Conservation (phyloP, 1,140 invertebrate species). For the Rhagoletis pomonella region DNA sequence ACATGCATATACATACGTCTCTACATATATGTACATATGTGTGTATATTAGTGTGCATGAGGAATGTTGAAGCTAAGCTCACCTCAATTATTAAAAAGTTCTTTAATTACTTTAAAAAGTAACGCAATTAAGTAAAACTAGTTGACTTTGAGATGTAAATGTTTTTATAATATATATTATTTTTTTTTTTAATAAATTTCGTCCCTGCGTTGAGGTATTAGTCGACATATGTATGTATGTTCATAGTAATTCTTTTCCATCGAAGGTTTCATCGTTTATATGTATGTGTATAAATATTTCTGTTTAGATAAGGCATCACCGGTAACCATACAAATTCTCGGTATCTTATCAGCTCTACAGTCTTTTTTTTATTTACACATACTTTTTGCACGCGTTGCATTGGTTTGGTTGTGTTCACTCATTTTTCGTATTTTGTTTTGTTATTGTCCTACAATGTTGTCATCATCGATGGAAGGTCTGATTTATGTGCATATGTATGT, state of each 20-base stretch:
- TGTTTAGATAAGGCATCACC: background rate
- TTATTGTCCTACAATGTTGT: background rate
- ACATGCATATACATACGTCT: too few relatives aligned
- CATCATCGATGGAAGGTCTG: background rate
- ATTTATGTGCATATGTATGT: background rate
- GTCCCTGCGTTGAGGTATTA: too few relatives aligned
- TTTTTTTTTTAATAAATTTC: too few relatives aligned
- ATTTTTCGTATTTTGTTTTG: slow-evolving; percentile 48
- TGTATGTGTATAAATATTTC: background rate
- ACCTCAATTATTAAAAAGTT: too few relatives aligned
- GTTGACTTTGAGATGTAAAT: background rate
- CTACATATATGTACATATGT: too few relatives aligned
- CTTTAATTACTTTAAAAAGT: too few relatives aligned
- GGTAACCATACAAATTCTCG: background rate
- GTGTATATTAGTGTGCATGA: too few relatives aligned
- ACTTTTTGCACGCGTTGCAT: background rate
- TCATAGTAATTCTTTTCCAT: background rate
- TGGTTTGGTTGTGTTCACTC: background rate
- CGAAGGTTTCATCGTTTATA: background rate
- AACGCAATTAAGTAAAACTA: background rate
- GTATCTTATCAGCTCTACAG: slow-evolving; percentile 8
- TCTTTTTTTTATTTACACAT: background rate
- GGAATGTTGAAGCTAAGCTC: background rate
- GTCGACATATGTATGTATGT: too few relatives aligned
- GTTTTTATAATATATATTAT: background rate